Conservation (phyloP, 2,797 vertebrate genomes). For the Semaprochilodus insignis region DNA sequence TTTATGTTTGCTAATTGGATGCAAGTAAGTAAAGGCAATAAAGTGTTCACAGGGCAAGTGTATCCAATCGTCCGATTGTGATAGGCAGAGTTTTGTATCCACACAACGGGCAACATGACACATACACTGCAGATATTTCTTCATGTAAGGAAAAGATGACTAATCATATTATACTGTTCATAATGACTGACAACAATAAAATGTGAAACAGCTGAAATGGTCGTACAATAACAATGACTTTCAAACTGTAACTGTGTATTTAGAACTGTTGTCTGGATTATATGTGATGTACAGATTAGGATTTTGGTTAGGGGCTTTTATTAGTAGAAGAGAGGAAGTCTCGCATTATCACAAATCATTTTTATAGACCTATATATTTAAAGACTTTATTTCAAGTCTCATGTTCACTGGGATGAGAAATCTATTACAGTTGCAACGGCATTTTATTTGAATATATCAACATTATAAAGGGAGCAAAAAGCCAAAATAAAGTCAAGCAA, state of each 20-base stretch:
- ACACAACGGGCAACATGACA: not conserved
- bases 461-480: not conserved
- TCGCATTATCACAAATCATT: no score
- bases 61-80: not conserved
- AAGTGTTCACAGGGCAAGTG: not conserved
- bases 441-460: not conserved
- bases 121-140: no score
- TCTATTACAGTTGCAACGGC: not conserved
- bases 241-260: no score
- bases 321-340: not conserved
- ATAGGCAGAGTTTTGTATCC: not conserved
- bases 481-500: not conserved
- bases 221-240: no score
- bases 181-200: no score
- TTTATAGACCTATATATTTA: no score
- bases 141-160: no score
- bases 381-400: no score
- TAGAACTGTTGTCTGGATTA: no score
- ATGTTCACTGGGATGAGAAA: no score
- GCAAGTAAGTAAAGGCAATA: not conserved
- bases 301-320: not conserved
- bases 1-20: not conserved
- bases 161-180: no score
- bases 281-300: not conserved
- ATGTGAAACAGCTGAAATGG: no score